Conservation (phyloP, 1,140 invertebrate genomes). For the Thaumatotibia leucotreta region DNA sequence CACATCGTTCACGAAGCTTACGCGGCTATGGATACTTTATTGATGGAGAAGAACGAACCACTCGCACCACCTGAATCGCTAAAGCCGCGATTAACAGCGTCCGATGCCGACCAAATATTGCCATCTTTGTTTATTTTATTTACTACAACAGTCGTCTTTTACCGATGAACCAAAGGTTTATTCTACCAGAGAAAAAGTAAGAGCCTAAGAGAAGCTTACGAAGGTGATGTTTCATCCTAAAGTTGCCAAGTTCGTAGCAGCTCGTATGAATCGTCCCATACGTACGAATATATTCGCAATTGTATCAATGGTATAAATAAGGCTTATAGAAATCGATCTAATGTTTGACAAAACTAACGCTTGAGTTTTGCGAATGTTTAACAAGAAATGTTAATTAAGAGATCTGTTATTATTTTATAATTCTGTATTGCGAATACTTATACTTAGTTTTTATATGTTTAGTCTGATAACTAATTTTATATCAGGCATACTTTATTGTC, state of each 20-base stretch:
- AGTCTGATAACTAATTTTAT: not conserved
- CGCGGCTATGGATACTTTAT: constrained; percentile 53
- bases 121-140: not conserved
- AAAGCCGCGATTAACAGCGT: not conserved
- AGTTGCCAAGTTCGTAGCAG: too few species aligned
- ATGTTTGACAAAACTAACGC: not conserved
- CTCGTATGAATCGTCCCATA: too few species aligned
- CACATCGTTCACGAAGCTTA: constrained; percentile 60
- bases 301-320: too few species aligned
- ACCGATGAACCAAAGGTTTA: not conserved
- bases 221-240: too few species aligned
- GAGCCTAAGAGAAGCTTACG: too few species aligned
- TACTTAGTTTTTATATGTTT: not conserved
- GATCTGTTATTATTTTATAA: not conserved
- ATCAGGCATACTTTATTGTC: not conserved
- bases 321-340: not conserved
- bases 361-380: not conserved
- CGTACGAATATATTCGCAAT: too few species aligned
- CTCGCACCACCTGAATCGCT: not conserved
- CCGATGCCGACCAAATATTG: not conserved
- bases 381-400: not conserved
- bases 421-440: not conserved
- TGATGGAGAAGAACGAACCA: constrained; percentile 32
- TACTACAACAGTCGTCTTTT: not conserved
- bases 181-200: too few species aligned